phyloP scores from a whole-genome alignment of 2,888 invertebrate genomes.

The Cephonodes hylas region DNA sequence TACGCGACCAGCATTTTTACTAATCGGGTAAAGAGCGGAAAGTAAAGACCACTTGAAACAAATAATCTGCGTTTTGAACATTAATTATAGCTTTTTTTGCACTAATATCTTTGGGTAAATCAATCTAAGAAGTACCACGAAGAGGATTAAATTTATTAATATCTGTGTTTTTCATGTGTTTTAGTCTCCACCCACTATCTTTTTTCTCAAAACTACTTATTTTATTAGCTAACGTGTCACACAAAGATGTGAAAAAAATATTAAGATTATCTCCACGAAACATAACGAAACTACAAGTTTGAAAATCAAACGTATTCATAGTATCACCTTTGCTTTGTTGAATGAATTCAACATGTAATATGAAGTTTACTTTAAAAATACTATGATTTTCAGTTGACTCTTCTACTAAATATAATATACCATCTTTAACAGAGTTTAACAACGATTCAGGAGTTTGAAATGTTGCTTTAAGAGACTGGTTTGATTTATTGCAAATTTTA shows the following conservation, averaged over 20 bases:
- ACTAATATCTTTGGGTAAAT: slow-evolving; percentile 28
- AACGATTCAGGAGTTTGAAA: slow-evolving; percentile 9
- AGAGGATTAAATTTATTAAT: not conserved
- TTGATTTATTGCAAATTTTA: too few relatives aligned
- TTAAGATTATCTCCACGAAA: too few relatives aligned
- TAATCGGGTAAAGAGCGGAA: slow-evolving; percentile 29
- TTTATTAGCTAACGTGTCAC: too few relatives aligned
- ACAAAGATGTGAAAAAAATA: too few relatives aligned
- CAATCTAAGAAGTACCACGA: slow-evolving; percentile 12
- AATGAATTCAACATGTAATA: too few relatives aligned
- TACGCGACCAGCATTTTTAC: slow-evolving; percentile 20
- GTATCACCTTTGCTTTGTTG: too few relatives aligned
- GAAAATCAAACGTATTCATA: too few relatives aligned
- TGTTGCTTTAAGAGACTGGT: not conserved
- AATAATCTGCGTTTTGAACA: slow-evolving; percentile 19
- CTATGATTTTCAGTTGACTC: slow-evolving; percentile 14
- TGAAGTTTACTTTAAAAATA: too few relatives aligned
- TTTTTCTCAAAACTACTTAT: too few relatives aligned
- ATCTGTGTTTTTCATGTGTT: slow-evolving; percentile 3
- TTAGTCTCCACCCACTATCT: slow-evolving; percentile 29
- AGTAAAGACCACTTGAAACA: slow-evolving; percentile 32
- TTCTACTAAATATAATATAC: slow-evolving; percentile 15
- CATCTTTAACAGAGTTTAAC: slow-evolving; percentile 16
- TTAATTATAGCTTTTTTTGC: slow-evolving; percentile 30
- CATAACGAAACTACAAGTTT: too few relatives aligned